Evolutionary conservation across 1,140 invertebrate genomes (phyloP).

Genomic region (Habropoda laboriosa): DNA sequence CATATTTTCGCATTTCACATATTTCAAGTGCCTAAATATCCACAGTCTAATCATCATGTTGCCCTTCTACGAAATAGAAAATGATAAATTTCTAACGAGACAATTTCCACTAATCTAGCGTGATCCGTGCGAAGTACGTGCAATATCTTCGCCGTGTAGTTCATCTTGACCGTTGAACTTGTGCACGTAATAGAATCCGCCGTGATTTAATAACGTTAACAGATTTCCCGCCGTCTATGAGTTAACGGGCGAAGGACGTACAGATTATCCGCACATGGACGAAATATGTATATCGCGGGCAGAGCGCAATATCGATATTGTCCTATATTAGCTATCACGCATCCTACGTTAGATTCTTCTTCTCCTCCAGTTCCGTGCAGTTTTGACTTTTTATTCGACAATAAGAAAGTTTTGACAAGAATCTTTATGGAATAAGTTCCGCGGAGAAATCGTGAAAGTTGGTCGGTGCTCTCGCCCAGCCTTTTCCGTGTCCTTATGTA

Average conservation of each 20-base stretch:
- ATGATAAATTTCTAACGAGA: too few relatives aligned
- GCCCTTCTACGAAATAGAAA: too few relatives aligned
- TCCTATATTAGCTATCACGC: conserved; percentile 48
- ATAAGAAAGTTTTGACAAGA: conserved; percentile 71
- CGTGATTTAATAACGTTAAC: conserved; percentile 26
- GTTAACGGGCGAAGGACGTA: neutral
- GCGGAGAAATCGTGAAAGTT: conserved; percentile 54
- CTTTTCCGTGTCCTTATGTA: conserved; percentile 35
- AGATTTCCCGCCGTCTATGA: neutral
- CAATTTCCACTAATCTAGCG: too few relatives aligned
- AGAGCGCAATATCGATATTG: conserved; percentile 55
- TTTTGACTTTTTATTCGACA: conserved; percentile 67
- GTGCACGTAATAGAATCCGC: too few relatives aligned
- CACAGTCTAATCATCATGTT: too few relatives aligned
- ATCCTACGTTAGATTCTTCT: conserved; percentile 21
- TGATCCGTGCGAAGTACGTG: neutral
- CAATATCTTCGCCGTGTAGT: neutral
- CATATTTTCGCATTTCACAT: too few relatives aligned
- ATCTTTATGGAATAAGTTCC: conserved; percentile 73
- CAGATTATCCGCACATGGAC: neutral
- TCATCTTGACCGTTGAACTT: neutral
- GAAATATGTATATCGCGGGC: conserved; percentile 3
- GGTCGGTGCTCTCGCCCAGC: conserved; percentile 5
- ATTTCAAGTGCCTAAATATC: too few relatives aligned
- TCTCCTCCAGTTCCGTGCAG: neutral